Percentiles rank a stretch among this genome's conserved stretches.
Conservation (phyloP, 2,888 invertebrate species). For the Philopedon plagiatum region DNA sequence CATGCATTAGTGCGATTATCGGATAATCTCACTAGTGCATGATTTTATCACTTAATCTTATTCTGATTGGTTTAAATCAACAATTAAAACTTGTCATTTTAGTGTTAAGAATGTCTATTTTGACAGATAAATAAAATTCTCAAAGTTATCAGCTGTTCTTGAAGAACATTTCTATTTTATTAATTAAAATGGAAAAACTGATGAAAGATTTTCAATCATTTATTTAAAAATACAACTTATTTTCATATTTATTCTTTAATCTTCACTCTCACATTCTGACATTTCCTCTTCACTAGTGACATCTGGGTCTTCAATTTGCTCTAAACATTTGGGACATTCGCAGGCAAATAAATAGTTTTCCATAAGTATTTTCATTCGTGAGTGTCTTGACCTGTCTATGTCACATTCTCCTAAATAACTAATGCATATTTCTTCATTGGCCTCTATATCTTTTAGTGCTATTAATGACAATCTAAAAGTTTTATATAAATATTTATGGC, state of each 20-base stretch:
- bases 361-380: conserved; percentile 84
- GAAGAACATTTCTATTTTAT: too few relatives aligned
- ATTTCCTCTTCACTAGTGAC: conserved; percentile 87
- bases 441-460: conserved; percentile 79
- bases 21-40: too few relatives aligned
- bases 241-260: conserved; percentile 1
- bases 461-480: conserved; percentile 75
- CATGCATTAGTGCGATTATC: too few relatives aligned
- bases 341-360: conserved; percentile 89
- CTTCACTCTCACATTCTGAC: conserved; percentile 53
- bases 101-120: too few relatives aligned
- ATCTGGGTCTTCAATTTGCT: conserved; percentile 82
- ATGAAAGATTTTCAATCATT: background rate
- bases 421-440: conserved; percentile 91
- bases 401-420: conserved; percentile 92
- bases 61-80: too few relatives aligned
- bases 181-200: too few relatives aligned
- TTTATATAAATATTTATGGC: too few relatives aligned
- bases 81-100: too few relatives aligned
- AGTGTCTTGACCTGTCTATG: conserved; percentile 82
- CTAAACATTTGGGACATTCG: conserved; percentile 83
- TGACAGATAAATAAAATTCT: too few relatives aligned
- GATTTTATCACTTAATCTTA: too few relatives aligned
- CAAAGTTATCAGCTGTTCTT: too few relatives aligned
- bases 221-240: background rate